Conservation (phyloP, 1,140 invertebrate genomes). For the Matsumurasca onukii region DNA sequence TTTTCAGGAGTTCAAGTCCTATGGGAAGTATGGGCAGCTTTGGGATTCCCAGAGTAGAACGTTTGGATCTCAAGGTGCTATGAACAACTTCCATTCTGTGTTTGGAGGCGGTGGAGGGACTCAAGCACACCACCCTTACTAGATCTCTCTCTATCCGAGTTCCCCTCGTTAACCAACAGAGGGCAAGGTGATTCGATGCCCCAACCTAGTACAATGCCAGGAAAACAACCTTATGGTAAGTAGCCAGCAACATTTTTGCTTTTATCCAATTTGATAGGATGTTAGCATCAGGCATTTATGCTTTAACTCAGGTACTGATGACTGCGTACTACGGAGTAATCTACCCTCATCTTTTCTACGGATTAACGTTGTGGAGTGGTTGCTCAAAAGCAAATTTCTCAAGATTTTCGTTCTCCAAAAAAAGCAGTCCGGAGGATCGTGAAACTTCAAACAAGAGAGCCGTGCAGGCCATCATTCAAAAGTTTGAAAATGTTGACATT, state of each 20-base stretch:
- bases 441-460: no score
- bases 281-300: no score
- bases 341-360: no score
- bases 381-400: no score
- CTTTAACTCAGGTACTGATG: no score
- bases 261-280: background rate
- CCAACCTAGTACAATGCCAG: constrained; percentile 70
- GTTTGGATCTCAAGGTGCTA: constrained; percentile 62
- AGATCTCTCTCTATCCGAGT: constrained; percentile 86
- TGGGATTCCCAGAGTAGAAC: constrained; percentile 59
- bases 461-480: no score
- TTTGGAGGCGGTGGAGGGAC: constrained; percentile 62
- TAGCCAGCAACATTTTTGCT: constrained; percentile 24
- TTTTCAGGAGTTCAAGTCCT: constrained; percentile 56
- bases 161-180: constrained; percentile 84
- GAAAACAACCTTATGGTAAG: constrained; percentile 84
- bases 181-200: constrained; percentile 74
- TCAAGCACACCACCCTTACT: constrained; percentile 77
- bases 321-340: no score
- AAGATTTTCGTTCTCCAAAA: no score
- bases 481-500: no score
- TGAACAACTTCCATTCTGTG: constrained; percentile 73
- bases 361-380: no score
- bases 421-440: no score
- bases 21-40: constrained; percentile 63